These are phyloP conservation scores for Phoeniculus purpureus DNA, from an alignment of 2,797 vertebrate genomes.

Conservation along the genomic window DNA sequence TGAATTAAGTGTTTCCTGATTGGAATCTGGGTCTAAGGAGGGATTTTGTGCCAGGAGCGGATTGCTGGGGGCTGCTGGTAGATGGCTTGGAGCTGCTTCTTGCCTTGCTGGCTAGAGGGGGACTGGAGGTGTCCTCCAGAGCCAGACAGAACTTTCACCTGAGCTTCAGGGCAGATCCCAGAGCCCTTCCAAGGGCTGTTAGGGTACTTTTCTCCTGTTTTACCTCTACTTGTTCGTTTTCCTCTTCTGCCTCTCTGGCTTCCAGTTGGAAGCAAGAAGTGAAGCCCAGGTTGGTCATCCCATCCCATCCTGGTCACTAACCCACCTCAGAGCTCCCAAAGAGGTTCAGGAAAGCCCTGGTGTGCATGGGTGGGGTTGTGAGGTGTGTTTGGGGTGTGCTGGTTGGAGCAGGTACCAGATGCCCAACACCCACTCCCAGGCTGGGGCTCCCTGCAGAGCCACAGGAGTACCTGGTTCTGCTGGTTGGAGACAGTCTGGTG, in stretches of 20 bases:
- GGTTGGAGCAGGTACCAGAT: not conserved
- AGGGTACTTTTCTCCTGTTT: not conserved
- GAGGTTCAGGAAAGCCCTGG: not conserved
- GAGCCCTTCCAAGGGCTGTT: not conserved
- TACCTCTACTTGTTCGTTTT: not conserved
- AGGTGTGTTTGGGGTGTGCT: not conserved
- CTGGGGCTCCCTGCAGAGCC: not conserved
- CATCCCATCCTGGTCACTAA: rapidly evolving
- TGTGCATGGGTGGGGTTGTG: too few relatives aligned
- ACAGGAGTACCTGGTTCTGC: not conserved
- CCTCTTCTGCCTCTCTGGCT: not conserved
- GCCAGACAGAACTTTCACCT: not conserved
- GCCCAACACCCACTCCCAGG: rapidly evolving
- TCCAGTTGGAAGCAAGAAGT: not conserved
- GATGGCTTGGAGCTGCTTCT: not conserved
- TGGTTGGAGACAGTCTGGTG: not conserved
- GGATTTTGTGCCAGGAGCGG: not conserved
- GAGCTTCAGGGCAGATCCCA: not conserved
- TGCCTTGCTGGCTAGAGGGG: not conserved
- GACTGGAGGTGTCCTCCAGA: not conserved
- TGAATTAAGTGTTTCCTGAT: not conserved
- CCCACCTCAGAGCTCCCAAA: not conserved
- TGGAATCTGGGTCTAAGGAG: not conserved
- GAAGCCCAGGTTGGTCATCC: rapidly evolving
- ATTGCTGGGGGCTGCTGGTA: not conserved